These are phyloP conservation scores for Tarsius wallacei DNA, from an alignment of 2,797 vertebrate species.

Conservation along the genomic window DNA sequence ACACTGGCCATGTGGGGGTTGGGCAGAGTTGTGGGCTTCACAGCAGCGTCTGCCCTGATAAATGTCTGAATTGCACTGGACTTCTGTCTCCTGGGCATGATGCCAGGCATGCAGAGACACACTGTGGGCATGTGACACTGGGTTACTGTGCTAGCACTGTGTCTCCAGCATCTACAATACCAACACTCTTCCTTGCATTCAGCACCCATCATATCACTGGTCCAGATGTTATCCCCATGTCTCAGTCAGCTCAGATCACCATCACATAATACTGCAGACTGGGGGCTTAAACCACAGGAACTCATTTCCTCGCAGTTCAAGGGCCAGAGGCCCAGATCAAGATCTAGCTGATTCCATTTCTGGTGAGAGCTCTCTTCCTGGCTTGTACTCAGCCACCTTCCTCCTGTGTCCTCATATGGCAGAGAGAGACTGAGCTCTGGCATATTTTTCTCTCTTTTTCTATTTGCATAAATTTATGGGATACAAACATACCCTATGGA, in stretches of 20 bases:
- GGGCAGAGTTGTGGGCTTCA: neutral
- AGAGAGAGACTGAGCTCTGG: too few relatives aligned
- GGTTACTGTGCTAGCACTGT: neutral
- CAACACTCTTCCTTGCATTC: neutral
- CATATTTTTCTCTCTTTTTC: neutral
- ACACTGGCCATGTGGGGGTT: fast-evolving
- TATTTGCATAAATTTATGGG: neutral
- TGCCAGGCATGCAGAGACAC: fast-evolving
- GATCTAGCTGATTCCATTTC: neutral
- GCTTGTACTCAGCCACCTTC: neutral
- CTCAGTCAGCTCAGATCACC: neutral
- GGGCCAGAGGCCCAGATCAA: too few relatives aligned
- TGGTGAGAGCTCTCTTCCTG: neutral
- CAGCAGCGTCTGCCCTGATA: neutral
- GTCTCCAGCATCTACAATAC: fast-evolving
- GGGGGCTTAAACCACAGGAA: neutral
- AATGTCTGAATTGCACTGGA: neutral
- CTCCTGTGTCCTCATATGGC: neutral
- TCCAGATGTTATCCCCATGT: neutral
- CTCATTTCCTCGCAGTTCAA: neutral
- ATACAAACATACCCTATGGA: neutral
- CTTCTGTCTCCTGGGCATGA: fast-evolving
- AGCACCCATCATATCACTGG: fast-evolving
- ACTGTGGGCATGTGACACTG: fast-evolving
- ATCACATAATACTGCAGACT: neutral